phyloP scores from a whole-genome alignment of 2,113 vertebrate genomes.

The Cichladusa arquata region DNA sequence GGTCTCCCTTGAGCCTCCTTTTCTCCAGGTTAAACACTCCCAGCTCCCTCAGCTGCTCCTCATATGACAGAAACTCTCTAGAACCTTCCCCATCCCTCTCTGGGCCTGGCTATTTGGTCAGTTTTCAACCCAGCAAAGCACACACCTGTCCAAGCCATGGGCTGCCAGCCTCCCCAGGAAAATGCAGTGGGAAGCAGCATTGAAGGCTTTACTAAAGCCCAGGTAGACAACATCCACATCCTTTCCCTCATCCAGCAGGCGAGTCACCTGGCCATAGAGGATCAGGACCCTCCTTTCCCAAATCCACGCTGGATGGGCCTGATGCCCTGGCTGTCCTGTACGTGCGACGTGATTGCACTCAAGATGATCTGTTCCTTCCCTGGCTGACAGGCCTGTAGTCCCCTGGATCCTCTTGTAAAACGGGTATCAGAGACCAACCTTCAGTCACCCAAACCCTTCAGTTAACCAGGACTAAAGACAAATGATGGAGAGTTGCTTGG shows the following conservation, averaged over 20 bases:
- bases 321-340: background rate
- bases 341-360: accelerated
- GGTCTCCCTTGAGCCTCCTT: background rate
- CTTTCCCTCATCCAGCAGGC: background rate
- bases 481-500: background rate
- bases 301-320: background rate
- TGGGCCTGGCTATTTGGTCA: background rate
- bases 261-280: background rate
- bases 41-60: background rate
- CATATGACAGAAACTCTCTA: background rate
- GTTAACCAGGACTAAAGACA: background rate
- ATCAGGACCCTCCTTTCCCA: background rate
- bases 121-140: background rate
- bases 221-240: background rate
- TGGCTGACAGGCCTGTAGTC: background rate
- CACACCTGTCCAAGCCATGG: background rate
- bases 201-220: background rate
- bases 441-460: background rate
- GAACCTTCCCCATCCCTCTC: background rate
- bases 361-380: background rate
- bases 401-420: background rate
- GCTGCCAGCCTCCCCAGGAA: background rate
- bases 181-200: background rate
- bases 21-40: background rate
- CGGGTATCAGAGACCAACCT: background rate